Conservation (phyloP, 2,888 invertebrate species). For the Theretra japonica region DNA sequence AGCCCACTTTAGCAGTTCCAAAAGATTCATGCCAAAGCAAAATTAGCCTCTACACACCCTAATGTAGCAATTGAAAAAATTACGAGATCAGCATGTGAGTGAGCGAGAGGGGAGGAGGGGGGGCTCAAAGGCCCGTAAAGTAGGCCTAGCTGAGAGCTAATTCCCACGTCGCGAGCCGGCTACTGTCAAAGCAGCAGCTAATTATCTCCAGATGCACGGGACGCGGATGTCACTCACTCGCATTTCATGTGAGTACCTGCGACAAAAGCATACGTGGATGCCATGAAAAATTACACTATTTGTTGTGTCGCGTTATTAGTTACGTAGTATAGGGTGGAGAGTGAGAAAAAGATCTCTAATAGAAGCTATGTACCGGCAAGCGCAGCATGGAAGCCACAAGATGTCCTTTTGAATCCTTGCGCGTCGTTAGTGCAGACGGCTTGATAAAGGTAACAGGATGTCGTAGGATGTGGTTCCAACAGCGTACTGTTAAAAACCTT, state of each 20-base stretch:
- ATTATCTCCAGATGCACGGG: conserved; percentile 10
- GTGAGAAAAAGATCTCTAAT: no score
- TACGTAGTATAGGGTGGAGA: no score
- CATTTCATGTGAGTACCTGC: neutral
- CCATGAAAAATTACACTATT: neutral
- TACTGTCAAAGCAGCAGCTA: conserved; percentile 23
- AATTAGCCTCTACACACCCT: conserved; percentile 23
- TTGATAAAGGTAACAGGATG: no score
- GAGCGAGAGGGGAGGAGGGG: neutral
- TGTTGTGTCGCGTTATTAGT: no score
- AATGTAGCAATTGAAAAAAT: conserved; percentile 26
- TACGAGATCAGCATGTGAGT: conserved; percentile 7
- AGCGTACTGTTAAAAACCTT: no score
- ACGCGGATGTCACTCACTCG: conserved; percentile 3
- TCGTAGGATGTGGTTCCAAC: no score
- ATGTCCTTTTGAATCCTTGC: no score
- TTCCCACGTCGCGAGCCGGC: conserved; percentile 2
- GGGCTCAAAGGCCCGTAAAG: conserved; percentile 11
- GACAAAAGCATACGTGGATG: neutral
- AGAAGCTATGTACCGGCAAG: no score
- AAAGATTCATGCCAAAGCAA: conserved; percentile 10
- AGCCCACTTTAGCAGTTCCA: neutral
- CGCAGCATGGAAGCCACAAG: no score
- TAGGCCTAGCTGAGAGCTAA: conserved; percentile 21
- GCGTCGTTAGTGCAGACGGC: no score